Evolutionary conservation across 2,888 invertebrate genomes (phyloP).

Genomic region (Physocephala rufipes): DNA sequence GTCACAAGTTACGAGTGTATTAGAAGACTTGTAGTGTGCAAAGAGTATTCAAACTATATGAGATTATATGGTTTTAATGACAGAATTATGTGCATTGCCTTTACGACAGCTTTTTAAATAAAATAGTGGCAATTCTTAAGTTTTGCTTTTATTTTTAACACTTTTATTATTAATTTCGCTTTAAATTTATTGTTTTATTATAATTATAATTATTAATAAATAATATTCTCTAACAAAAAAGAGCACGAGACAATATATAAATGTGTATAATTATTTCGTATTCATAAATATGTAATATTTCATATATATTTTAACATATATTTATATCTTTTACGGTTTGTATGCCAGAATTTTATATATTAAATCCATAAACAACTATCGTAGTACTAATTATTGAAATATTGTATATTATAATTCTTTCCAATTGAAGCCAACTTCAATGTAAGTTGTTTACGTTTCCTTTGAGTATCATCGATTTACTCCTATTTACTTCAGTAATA

Average conservation of each 20-base stretch:
- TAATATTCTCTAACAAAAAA: slow-evolving; percentile 27
- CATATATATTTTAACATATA: slow-evolving; percentile 31
- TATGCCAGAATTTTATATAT: too few relatives aligned
- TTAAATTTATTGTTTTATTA: slow-evolving; percentile 8
- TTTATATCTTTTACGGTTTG: slow-evolving; percentile 6
- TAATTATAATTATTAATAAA: slow-evolving; percentile 19
- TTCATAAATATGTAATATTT: slow-evolving; percentile 23
- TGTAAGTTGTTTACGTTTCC: too few relatives aligned
- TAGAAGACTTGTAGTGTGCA: background rate
- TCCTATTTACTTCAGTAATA: too few relatives aligned
- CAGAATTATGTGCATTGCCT: background rate
- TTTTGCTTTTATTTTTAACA: slow-evolving; percentile 21
- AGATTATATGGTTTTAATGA: background rate
- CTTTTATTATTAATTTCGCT: slow-evolving; percentile 16
- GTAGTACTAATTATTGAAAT: slow-evolving; percentile 41
- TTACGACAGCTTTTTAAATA: background rate
- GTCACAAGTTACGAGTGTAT: too few relatives aligned
- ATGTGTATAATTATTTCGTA: slow-evolving; percentile 29
- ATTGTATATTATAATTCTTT: too few relatives aligned
- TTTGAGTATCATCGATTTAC: too few relatives aligned
- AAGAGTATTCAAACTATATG: background rate
- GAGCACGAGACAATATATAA: slow-evolving; percentile 8
- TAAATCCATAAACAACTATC: slow-evolving; percentile 24
- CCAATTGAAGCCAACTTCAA: too few relatives aligned
- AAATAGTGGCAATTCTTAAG: background rate